Evolutionary conservation across 2,888 invertebrate genomes (phyloP).

Genomic region (Bellardia pandia): DNA sequence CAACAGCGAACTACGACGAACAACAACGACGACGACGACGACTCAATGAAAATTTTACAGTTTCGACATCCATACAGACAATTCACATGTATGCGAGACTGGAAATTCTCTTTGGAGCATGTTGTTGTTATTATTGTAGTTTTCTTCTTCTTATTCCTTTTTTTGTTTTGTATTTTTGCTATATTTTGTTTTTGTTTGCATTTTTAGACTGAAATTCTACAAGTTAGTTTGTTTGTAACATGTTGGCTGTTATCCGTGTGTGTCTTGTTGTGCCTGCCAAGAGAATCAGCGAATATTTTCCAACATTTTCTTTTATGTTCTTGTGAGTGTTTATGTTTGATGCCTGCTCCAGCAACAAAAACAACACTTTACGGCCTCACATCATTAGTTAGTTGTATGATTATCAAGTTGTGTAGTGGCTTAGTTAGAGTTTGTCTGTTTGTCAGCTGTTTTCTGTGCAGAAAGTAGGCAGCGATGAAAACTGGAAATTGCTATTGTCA

Average conservation of each 20-base stretch:
- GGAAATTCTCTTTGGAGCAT: slow-evolving; percentile 37
- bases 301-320: slow-evolving; percentile 19
- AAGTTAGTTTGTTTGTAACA: slow-evolving; percentile 67
- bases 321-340: neutral
- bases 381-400: slow-evolving; percentile 68
- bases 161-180: slow-evolving; percentile 15
- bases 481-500: neutral
- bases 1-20: slow-evolving; percentile 50
- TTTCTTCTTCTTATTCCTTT: neutral
- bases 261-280: neutral
- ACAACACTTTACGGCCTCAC: slow-evolving; percentile 38
- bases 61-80: neutral
- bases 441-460: slow-evolving; percentile 53
- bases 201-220: slow-evolving; percentile 60
- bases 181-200: slow-evolving; percentile 32
- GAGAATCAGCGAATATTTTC: slow-evolving; percentile 47
- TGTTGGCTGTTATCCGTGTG: slow-evolving; percentile 12
- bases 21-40: slow-evolving; percentile 24
- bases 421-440: slow-evolving; percentile 50
- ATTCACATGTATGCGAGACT: slow-evolving; percentile 15
- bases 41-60: slow-evolving; percentile 44
- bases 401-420: slow-evolving; percentile 48
- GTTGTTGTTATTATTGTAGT: slow-evolving; percentile 25
- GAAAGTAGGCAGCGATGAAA: slow-evolving; percentile 17
- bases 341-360: slow-evolving; percentile 35